Percentiles rank a stretch among this genome's conserved stretches.
These are phyloP conservation scores for Paraplagusia blochii DNA, from an alignment of 2,113 vertebrate genomes.

Conservation along the genomic window DNA sequence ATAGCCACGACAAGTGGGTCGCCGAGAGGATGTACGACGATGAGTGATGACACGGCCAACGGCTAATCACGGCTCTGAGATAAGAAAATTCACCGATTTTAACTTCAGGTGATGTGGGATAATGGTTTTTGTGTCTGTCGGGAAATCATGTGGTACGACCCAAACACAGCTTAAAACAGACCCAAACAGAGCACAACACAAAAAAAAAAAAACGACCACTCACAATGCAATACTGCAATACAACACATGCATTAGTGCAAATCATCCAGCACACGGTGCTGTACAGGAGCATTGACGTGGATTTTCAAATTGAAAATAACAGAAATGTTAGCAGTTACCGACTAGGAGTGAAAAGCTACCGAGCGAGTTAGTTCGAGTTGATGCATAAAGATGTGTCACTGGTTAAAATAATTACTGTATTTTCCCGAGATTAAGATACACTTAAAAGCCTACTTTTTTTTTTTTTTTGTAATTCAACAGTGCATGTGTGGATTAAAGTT, in stretches of 20 bases:
- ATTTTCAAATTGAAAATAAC: not conserved
- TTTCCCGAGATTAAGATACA: too few species aligned
- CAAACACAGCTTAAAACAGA: not conserved
- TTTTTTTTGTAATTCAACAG: too few species aligned
- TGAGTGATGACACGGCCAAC: conserved; percentile 30
- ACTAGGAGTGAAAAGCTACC: too few species aligned
- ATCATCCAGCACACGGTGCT: not conserved
- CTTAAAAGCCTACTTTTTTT: too few species aligned
- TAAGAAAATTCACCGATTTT: conserved; percentile 27
- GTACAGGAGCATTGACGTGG: conserved; percentile 4
- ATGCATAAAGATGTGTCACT: too few species aligned
- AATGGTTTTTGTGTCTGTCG: conserved; percentile 18
- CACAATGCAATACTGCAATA: not conserved
- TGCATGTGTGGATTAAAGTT: too few species aligned
- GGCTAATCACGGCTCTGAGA: conserved; percentile 46
- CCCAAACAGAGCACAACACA: not conserved
- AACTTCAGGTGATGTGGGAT: conserved; percentile 15
- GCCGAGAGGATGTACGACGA: conserved; percentile 24
- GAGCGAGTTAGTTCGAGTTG: too few species aligned
- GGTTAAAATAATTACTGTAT: too few species aligned
- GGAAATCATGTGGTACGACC: conserved; percentile 21
- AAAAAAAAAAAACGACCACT: not conserved
- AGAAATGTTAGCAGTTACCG: not conserved
- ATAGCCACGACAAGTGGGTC: conserved; percentile 26
- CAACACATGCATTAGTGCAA: conserved; percentile 14